A percentile compares a stretch with the other conserved stretches of the same genome.
Conservation (phyloP, 2,113 vertebrate genomes). For the Lates calcarifer region DNA sequence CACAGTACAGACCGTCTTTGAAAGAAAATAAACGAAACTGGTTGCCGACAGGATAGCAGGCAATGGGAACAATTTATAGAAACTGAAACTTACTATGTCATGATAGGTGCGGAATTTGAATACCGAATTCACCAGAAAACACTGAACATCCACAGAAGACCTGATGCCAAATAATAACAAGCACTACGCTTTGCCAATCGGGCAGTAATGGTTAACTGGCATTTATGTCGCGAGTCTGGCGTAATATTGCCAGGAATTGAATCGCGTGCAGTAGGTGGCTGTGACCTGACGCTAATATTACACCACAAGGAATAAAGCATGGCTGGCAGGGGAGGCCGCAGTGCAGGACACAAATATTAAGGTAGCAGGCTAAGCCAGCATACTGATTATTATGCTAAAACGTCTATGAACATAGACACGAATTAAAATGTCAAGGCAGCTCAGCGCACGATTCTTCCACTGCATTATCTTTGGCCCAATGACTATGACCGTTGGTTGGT, state of each 20-base stretch:
- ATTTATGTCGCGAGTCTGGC: not conserved
- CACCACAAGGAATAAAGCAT: slow-evolving; percentile 27
- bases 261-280: slow-evolving; percentile 4
- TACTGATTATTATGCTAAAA: not conserved
- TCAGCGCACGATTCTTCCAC: not conserved
- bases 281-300: slow-evolving; percentile 56
- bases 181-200: too few relatives aligned
- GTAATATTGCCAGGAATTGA: not conserved
- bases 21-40: not conserved
- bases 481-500: not conserved
- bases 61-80: not conserved
- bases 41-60: not conserved
- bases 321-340: slow-evolving; percentile 65
- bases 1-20: not conserved
- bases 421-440: not conserved
- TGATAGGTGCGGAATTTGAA: not conserved
- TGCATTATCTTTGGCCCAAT: not conserved
- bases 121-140: not conserved
- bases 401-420: too few relatives aligned
- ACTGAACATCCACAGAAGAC: accelerated
- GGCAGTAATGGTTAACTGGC: too few relatives aligned
- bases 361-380: slow-evolving; percentile 19
- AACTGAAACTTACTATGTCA: not conserved
- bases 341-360: slow-evolving; percentile 30
- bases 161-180: not conserved